Evolutionary conservation across 2,113 vertebrate species (phyloP).

Genomic region (Bubo blakistoni): DNA sequence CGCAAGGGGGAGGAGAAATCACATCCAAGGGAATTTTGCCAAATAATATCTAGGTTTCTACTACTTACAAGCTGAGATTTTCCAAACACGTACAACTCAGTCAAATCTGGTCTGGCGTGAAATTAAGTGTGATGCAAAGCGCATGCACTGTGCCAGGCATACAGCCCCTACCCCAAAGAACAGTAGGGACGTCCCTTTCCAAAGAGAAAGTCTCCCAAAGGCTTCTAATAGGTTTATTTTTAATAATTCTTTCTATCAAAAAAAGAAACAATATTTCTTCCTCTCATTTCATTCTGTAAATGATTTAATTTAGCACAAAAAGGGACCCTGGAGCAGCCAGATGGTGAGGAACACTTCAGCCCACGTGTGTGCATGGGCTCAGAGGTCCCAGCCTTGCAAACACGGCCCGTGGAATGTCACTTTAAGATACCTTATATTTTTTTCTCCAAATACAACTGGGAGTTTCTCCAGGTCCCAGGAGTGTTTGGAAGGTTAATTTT

Average conservation of each 20-base stretch:
- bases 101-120: background rate
- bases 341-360: background rate
- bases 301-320: background rate
- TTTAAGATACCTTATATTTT: background rate
- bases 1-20: background rate
- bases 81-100: background rate
- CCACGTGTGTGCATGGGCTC: accelerated
- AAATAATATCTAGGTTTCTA: background rate
- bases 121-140: background rate
- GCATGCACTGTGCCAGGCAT: accelerated
- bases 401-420: accelerated
- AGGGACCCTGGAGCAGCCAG: background rate
- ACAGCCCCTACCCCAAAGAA: background rate
- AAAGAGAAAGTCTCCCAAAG: background rate
- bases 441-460: background rate
- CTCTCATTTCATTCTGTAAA: background rate
- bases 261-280: background rate
- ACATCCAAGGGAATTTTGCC: background rate
- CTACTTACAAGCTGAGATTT: background rate
- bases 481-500: background rate
- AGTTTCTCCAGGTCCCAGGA: background rate
- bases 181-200: background rate
- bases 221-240: background rate
- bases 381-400: background rate
- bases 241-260: background rate